Evolutionary conservation across 1,140 invertebrate species (phyloP).

Genomic region (Listronotus bonariensis): DNA sequence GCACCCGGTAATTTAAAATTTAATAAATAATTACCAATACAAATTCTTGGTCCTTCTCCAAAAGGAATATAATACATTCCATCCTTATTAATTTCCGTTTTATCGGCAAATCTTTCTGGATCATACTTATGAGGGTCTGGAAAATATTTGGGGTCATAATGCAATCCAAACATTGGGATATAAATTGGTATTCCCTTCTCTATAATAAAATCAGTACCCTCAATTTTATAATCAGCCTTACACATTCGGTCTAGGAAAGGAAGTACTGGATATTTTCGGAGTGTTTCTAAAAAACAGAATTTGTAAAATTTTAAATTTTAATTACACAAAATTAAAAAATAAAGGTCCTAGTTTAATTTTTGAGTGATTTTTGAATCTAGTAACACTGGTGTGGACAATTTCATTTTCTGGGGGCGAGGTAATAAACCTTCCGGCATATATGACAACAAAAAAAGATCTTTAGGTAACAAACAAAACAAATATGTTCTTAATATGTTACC

Average conservation of each 20-base stretch:
- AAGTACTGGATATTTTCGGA: constrained; percentile 67
- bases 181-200: constrained; percentile 53
- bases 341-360: neutral
- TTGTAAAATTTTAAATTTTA: no score
- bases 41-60: no score
- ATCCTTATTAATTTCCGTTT: constrained; percentile 53
- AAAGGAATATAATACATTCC: constrained; percentile 63
- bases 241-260: constrained; percentile 62
- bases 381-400: no score
- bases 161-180: constrained; percentile 52
- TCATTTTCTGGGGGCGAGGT: no score
- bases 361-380: no score
- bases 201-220: constrained; percentile 48
- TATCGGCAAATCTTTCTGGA: constrained; percentile 58
- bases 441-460: no score
- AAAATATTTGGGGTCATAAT: constrained; percentile 60
- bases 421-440: no score
- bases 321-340: neutral
- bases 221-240: constrained; percentile 56
- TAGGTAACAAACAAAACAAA: no score
- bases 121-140: constrained; percentile 63
- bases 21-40: constrained; percentile 64
- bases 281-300: constrained; percentile 61
- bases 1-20: no score
- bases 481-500: no score